Evolutionary conservation across 1,140 invertebrate species (phyloP).

Genomic region (Ceratosolen solmsi): DNA sequence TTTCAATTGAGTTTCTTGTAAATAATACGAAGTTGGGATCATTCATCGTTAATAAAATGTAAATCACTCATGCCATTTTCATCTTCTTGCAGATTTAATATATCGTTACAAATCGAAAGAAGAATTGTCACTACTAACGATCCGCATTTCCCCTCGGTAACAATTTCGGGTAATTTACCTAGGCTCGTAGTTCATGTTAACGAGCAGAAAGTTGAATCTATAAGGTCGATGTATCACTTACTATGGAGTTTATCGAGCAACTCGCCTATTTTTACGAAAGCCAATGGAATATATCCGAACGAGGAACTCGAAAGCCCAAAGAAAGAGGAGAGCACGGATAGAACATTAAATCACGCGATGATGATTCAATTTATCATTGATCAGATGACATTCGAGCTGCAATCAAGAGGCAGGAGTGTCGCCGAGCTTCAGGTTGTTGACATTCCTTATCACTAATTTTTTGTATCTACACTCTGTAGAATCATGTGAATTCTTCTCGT

Average conservation of each 20-base stretch:
- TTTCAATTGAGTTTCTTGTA: not conserved
- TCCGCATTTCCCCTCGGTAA: conserved; percentile 88
- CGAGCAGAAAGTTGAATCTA: conserved; percentile 86
- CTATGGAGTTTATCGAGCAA: conserved; percentile 62
- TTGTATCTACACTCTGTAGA: too few relatives aligned
- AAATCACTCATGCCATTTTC: not conserved
- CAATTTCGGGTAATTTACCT: conserved; percentile 88
- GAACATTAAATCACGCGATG: conserved; percentile 79
- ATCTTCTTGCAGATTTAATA: conserved; percentile 79
- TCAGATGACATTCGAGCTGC: conserved; percentile 89
- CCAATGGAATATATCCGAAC: conserved; percentile 45
- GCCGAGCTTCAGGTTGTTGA: conserved; percentile 85
- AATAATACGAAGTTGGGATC: not conserved
- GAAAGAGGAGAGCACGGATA: conserved; percentile 62
- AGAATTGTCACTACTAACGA: conserved; percentile 87
- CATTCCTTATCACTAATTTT: not conserved
- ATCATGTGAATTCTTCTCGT: too few relatives aligned
- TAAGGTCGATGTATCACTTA: conserved; percentile 73
- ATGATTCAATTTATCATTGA: conserved; percentile 91
- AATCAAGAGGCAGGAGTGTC: conserved; percentile 88
- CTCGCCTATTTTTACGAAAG: conserved; percentile 40
- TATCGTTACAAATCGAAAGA: conserved; percentile 86
- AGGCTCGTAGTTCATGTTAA: conserved; percentile 91
- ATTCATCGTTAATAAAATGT: not conserved
- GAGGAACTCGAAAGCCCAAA: conserved; percentile 74